Evolutionary conservation across 2,113 vertebrate species (phyloP).

Genomic region (Montifringilla adamsi): DNA sequence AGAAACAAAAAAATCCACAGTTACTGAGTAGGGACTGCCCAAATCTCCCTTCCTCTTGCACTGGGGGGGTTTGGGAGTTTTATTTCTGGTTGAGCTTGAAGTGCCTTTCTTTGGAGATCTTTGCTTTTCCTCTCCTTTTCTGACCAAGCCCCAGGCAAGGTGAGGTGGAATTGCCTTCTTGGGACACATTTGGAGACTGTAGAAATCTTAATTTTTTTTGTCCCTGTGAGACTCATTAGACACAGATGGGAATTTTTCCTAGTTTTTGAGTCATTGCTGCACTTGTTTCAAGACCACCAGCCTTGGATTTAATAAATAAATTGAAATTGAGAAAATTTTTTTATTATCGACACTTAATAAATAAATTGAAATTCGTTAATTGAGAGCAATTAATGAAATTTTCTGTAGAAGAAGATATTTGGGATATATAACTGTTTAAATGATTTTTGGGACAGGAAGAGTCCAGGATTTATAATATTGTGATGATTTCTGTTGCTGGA

Average conservation of each 20-base stretch:
- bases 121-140: not conserved
- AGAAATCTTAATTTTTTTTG: not conserved
- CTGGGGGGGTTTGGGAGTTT: fast-evolving
- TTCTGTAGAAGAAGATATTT: not conserved
- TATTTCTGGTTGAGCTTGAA: not conserved
- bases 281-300: not conserved
- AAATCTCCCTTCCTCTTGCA: not conserved
- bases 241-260: not conserved
- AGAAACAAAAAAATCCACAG: not conserved
- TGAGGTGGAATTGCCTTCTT: not conserved
- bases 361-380: not conserved
- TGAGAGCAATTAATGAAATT: not conserved
- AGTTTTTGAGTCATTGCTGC: not conserved
- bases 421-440: not conserved
- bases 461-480: not conserved
- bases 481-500: not conserved
- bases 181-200: not conserved
- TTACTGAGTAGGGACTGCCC: not conserved
- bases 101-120: not conserved
- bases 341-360: too few relatives aligned
- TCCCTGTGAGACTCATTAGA: not conserved
- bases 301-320: not conserved
- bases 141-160: not conserved
- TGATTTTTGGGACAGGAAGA: not conserved
- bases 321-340: too few relatives aligned